Conservation (phyloP, 2,888 invertebrate genomes). For the Cephus nigrinus region DNA sequence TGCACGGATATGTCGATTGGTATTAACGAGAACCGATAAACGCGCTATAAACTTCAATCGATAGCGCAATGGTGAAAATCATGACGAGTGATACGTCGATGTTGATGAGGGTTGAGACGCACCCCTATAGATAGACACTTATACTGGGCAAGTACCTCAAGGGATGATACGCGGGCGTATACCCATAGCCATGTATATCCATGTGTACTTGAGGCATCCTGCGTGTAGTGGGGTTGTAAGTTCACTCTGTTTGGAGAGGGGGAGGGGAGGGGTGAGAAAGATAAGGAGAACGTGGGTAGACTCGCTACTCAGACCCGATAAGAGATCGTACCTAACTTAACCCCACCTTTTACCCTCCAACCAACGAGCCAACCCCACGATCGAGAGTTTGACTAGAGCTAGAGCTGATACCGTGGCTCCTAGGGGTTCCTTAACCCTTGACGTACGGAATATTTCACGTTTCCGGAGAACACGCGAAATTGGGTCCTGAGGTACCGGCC, state of each 20-base stretch:
- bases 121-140: background rate
- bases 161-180: background rate
- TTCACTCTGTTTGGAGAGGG: conserved; percentile 20
- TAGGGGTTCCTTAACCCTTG: conserved; percentile 1
- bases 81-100: background rate
- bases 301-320: conserved; percentile 53
- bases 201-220: background rate
- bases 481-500: background rate
- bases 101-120: background rate
- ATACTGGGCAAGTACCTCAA: background rate
- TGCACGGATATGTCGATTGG: background rate
- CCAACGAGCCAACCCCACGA: conserved; percentile 32
- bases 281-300: conserved; percentile 61
- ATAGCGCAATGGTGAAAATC: background rate
- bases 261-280: conserved; percentile 40
- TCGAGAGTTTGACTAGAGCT: conserved; percentile 21
- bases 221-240: conserved; percentile 20
- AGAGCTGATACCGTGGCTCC: background rate
- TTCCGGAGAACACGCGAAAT: background rate
- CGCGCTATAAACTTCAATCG: background rate
- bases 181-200: background rate
- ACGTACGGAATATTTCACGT: background rate
- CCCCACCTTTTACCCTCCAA: conserved; percentile 38
- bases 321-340: conserved; percentile 58
- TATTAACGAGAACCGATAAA: background rate